These are phyloP conservation scores for Aviceda subcristata DNA, from an alignment of 2,113 vertebrate genomes.

Conservation along the genomic window DNA sequence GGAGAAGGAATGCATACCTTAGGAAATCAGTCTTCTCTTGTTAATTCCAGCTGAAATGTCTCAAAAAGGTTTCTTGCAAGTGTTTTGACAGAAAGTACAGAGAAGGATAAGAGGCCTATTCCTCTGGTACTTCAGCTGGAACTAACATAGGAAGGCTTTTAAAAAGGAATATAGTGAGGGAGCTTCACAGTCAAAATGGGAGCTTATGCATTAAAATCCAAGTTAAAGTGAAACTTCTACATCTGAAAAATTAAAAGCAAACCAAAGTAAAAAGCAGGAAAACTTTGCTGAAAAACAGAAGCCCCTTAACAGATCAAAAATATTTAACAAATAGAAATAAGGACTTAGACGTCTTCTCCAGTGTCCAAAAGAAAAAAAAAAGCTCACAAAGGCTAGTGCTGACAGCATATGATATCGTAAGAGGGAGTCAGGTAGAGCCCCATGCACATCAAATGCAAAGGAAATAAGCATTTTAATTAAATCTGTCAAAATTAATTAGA, in stretches of 20 bases:
- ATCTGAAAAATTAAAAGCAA: neutral
- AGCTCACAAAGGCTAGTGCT: neutral
- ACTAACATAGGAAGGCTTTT: slow-evolving; percentile 5
- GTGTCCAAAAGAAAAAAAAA: neutral
- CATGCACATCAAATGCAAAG: neutral
- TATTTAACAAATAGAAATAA: neutral
- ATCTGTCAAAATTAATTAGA: slow-evolving; percentile 44
- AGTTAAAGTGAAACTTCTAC: neutral
- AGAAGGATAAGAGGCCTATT: neutral
- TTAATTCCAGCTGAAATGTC: slow-evolving; percentile 54
- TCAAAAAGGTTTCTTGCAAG: slow-evolving; percentile 20
- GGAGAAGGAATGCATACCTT: neutral
- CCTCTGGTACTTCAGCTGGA: slow-evolving; percentile 12
- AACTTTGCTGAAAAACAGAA: neutral
- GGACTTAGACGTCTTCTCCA: neutral
- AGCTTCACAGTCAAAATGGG: neutral
- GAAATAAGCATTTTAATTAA: slow-evolving; percentile 40
- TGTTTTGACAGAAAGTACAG: slow-evolving; percentile 46
- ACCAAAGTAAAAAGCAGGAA: neutral
- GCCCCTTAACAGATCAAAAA: neutral
- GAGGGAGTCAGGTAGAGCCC: neutral
- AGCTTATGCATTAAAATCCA: neutral
- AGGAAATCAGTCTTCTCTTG: slow-evolving; percentile 46
- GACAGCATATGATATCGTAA: neutral
- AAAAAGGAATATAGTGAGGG: neutral